Percentiles rank a stretch among this genome's conserved stretches.
Conservation (phyloP, 2,113 vertebrate species). For the Pagrus major region DNA sequence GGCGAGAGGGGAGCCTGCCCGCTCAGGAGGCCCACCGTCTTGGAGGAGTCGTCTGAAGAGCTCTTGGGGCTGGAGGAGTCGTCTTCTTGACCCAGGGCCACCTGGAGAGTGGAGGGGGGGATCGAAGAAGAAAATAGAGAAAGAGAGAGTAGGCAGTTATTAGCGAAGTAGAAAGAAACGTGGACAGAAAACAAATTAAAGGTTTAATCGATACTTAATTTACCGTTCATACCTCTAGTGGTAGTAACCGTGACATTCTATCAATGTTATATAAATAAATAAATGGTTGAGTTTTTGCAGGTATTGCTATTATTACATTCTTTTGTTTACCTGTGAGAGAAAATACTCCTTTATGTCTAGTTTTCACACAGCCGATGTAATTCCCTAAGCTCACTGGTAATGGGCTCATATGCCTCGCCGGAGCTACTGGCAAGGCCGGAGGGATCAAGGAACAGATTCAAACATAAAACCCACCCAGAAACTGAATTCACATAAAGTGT, state of each 20-base stretch:
- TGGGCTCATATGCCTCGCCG: conserved; percentile 54
- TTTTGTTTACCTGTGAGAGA: conserved; percentile 63
- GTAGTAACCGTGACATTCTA: conserved; percentile 72
- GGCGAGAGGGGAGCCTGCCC: conserved; percentile 82
- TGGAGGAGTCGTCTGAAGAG: conserved; percentile 77
- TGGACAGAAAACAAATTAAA: conserved; percentile 72
- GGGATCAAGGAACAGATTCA: conserved; percentile 64
- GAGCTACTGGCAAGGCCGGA: conserved; percentile 46
- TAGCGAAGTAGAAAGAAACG: conserved; percentile 60
- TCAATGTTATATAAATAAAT: conserved; percentile 71
- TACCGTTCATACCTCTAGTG: conserved; percentile 66
- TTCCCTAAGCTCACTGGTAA: conserved; percentile 70
- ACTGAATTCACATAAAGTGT: conserved; percentile 46
- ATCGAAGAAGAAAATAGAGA: conserved; percentile 35
- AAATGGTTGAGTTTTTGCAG: conserved; percentile 43
- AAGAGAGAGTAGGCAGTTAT: conserved; percentile 61
- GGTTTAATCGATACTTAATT: conserved; percentile 81
- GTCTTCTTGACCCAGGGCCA: conserved; percentile 85
- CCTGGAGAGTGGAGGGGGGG: conserved; percentile 62
- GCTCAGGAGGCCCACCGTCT: conserved; percentile 82
- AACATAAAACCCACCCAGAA: conserved; percentile 65
- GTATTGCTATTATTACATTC: conserved; percentile 65
- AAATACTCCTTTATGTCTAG: conserved; percentile 62
- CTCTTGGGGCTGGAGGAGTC: conserved; percentile 75
- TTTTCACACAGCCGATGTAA: conserved; percentile 60